Conservation (phyloP, 1,140 invertebrate species). For the Sycobia sp. region DNA sequence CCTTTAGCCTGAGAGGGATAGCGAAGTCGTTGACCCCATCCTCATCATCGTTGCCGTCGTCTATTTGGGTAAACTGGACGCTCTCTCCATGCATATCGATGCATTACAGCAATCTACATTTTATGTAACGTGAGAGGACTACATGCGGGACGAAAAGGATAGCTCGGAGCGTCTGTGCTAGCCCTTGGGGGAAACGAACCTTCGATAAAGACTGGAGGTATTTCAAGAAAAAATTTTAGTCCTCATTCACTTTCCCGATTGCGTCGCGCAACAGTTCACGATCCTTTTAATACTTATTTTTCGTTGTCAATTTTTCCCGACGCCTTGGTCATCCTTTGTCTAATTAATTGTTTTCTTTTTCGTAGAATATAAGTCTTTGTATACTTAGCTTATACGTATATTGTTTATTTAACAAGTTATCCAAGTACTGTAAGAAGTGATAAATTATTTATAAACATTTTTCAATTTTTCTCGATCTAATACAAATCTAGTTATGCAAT, state of each 20-base stretch:
- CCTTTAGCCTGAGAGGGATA: constrained; percentile 2
- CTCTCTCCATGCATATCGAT: constrained; percentile 39
- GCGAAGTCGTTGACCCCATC: too few species aligned
- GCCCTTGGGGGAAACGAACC: constrained; percentile 17
- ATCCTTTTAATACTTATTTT: constrained; percentile 34
- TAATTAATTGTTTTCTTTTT: too few species aligned
- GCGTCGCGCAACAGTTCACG: constrained; percentile 11
- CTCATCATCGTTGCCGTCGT: not conserved
- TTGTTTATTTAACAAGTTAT: too few species aligned
- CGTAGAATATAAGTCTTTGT: too few species aligned
- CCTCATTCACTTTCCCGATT: not conserved
- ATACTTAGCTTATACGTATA: too few species aligned
- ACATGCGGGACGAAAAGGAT: constrained; percentile 22
- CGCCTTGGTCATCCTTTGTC: constrained; percentile 5
- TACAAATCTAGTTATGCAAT: too few species aligned
- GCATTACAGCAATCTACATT: constrained; percentile 41
- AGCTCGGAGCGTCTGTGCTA: constrained; percentile 24
- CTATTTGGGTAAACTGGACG: constrained; percentile 20
- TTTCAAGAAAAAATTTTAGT: constrained; percentile 25
- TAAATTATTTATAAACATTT: too few species aligned
- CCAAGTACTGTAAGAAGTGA: too few species aligned
- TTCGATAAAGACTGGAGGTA: constrained; percentile 34
- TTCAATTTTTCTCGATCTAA: too few species aligned
- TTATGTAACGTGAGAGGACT: constrained; percentile 40
- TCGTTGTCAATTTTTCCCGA: constrained; percentile 10